These are phyloP conservation scores for Ictidomys tridecemlineatus DNA, from an alignment of 2,113 vertebrate species.

Conservation along the genomic window DNA sequence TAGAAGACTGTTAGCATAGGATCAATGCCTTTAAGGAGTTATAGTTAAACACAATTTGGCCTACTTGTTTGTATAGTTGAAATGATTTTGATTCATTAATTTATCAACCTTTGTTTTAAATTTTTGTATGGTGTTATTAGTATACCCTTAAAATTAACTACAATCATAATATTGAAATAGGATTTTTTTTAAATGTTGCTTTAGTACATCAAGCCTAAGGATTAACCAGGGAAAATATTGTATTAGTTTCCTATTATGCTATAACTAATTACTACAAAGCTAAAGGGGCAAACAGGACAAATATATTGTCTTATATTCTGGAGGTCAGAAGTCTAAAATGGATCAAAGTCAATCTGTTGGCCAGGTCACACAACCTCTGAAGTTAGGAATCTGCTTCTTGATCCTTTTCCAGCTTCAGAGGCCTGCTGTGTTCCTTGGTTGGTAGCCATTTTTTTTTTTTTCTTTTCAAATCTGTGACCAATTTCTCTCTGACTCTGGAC, in stretches of 20 bases:
- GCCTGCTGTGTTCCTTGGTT: background rate
- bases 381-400: background rate
- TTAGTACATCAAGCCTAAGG: background rate
- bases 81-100: conserved; percentile 4
- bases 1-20: background rate
- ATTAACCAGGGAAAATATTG: background rate
- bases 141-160: conserved; percentile 8
- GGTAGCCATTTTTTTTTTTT: background rate
- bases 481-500: background rate
- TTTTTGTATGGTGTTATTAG: background rate
- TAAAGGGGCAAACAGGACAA: background rate
- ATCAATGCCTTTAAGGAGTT: background rate
- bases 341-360: background rate
- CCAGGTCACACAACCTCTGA: background rate
- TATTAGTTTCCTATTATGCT: background rate
- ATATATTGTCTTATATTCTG: background rate
- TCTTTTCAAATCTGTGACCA: background rate
- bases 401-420: background rate
- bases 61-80: background rate
- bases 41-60: background rate
- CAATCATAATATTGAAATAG: background rate
- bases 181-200: background rate
- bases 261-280: background rate
- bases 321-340: background rate
- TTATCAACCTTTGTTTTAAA: conserved; percentile 9